Base-by-base conservation (phyloP, 30 jellyfish, hydroid and myxozoan species). In the Hydractinia echinata region DNA sequence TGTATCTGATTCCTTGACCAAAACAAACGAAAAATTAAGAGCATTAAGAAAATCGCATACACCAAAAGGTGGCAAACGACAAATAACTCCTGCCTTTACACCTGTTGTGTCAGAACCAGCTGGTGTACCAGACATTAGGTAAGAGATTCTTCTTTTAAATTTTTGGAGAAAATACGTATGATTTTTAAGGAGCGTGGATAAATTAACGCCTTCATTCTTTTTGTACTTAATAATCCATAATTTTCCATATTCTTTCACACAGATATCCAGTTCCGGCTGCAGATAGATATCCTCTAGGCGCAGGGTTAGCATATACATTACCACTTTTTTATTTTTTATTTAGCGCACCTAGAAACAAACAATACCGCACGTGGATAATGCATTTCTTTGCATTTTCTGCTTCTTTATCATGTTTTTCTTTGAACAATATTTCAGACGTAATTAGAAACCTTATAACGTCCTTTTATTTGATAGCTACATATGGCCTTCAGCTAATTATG, bases 211-310 rank as follows among this genome's bases (percentile, higher is more conserved):
- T 30, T 30, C 44, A 48, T 39, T 82, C 21, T 15, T 15, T 21
- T 19, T 11, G 13, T 53, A 51, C 83, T 15, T 14, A 15, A 1
- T 53, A 18, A 8, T 11, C 11, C 50, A 14, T 80, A 10, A 19
- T 67, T 83, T 19, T 62, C 52, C 73, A 49, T 51, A 61, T 30
- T 72, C 79, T 18, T 11, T 51, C 15, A 50, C 74, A 20, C 81
- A 91, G 97, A 73, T 91, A 91, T 68, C 97, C 97, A 44, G 97
- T 91, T 19, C 97, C 97, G 7, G 95, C 97, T 30, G 97, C 97
- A 67, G 97, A 91, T 73, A 69, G 97, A 53, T 91, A 91, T 86
- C 96, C 97, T 18, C 92, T 91, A 10, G 97, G 97, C 19, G 97
- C 97, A 20, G 97, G 97, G 97, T 86, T 71, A 54, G 96, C 58